Evolutionary conservation across 2,797 vertebrate genomes (phyloP).

Genomic region (Falco berigora): DNA sequence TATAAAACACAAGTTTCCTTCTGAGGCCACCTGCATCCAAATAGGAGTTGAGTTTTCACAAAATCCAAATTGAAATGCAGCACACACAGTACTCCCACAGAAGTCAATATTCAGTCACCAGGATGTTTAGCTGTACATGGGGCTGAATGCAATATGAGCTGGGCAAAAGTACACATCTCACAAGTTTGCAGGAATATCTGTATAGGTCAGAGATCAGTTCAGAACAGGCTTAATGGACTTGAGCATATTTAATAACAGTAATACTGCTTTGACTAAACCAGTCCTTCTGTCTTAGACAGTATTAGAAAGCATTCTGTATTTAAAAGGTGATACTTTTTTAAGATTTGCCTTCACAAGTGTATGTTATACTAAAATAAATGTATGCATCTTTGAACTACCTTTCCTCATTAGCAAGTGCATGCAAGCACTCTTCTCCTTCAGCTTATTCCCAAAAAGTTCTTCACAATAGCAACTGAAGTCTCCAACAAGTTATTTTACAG

Average conservation of each 20-base stretch:
- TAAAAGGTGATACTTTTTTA: neutral
- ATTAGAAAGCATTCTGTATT: neutral
- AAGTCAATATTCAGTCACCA: slow-evolving; percentile 9
- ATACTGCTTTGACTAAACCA: neutral
- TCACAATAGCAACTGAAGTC: neutral
- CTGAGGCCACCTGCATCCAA: neutral
- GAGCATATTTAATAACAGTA: neutral
- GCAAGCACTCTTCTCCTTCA: neutral
- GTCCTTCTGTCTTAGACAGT: neutral
- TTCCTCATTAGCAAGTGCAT: neutral
- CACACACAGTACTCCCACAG: neutral
- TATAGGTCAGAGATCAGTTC: neutral
- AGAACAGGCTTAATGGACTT: neutral
- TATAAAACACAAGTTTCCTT: neutral
- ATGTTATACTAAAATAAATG: neutral
- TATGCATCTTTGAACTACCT: neutral
- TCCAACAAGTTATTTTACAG: neutral
- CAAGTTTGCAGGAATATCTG: neutral
- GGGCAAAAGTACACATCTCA: neutral
- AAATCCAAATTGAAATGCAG: neutral
- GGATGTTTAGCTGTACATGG: neutral
- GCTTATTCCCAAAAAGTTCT: neutral
- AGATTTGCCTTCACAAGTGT: neutral
- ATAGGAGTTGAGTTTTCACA: neutral
- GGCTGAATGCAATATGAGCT: neutral